phyloP scores from a whole-genome alignment of 2,113 vertebrate species.

The Misgurnus anguillicaudatus region DNA sequence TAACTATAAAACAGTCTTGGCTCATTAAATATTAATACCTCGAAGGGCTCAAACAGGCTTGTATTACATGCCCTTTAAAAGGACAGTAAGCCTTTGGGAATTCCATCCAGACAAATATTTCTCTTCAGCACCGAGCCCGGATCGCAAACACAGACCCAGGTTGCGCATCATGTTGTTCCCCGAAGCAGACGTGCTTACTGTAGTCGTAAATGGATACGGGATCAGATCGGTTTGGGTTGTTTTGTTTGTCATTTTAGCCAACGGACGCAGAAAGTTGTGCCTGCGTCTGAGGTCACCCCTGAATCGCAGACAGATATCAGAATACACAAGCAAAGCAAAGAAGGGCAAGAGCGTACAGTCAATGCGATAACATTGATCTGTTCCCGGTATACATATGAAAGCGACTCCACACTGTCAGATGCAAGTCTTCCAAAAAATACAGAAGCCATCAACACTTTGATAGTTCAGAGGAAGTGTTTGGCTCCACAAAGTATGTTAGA shows the following conservation, averaged over 20 bases:
- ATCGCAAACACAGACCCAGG: slow-evolving; percentile 26
- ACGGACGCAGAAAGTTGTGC: slow-evolving; percentile 11
- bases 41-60: slow-evolving; percentile 20
- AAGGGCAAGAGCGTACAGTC: slow-evolving; percentile 18
- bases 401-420: slow-evolving; percentile 2
- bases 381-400: slow-evolving; percentile 32
- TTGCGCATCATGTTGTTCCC: slow-evolving; percentile 32
- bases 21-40: slow-evolving; percentile 44
- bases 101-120: background rate
- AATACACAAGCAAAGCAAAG: slow-evolving; percentile 4
- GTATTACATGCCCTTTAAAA: slow-evolving; percentile 22
- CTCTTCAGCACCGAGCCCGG: background rate
- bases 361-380: slow-evolving; percentile 28
- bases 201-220: slow-evolving; percentile 31
- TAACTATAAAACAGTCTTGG: slow-evolving; percentile 9
- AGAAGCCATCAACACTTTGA: background rate
- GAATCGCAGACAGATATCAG: slow-evolving; percentile 15
- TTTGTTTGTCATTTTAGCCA: slow-evolving; percentile 68
- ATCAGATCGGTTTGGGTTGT: slow-evolving; percentile 74
- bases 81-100: slow-evolving; percentile 4
- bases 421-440: slow-evolving; percentile 1
- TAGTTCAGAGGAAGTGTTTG: background rate
- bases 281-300: slow-evolving; percentile 59
- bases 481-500: background rate
- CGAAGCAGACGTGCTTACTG: background rate